A percentile compares a stretch with the other conserved stretches of the same genome.
phyloP scores from a whole-genome alignment of 2,888 invertebrate species.

The Altica lythri region DNA sequence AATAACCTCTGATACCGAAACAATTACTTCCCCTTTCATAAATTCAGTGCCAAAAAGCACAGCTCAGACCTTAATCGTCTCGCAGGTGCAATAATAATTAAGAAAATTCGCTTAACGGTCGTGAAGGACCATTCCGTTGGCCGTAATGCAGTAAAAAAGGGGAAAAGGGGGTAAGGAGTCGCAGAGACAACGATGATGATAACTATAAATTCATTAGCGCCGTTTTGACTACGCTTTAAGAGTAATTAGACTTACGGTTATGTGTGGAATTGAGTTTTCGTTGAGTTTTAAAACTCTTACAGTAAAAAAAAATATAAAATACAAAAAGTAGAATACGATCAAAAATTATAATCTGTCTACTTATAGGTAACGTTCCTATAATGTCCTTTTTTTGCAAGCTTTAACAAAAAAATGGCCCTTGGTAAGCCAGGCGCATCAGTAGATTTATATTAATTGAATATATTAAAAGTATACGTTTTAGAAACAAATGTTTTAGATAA shows the following conservation, averaged over 20 bases:
- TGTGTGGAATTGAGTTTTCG: conserved; percentile 31
- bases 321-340: no score
- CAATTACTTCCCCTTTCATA: conserved; percentile 22
- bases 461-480: no score
- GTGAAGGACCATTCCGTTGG: conserved; percentile 43
- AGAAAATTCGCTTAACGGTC: conserved; percentile 41
- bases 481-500: no score
- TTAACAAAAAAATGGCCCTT: no score
- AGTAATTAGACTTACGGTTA: conserved; percentile 49
- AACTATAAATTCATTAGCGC: conserved; percentile 49
- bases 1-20: conserved; percentile 26
- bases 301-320: no score
- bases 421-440: no score
- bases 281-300: no score
- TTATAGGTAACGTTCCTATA: no score
- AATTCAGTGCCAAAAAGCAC: conserved; percentile 29
- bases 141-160: conserved; percentile 38
- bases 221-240: conserved; percentile 46
- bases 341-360: no score
- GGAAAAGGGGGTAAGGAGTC: conserved; percentile 22
- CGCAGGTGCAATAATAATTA: conserved; percentile 47
- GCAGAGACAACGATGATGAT: conserved; percentile 42
- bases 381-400: no score
- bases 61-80: conserved; percentile 44
- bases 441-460: no score